Evolutionary conservation across 64 coral and sea anemone genomes (phyloP), one percentile per base, ranked within the genome.

Genomic region (Dendronephthya gigantea): DNA sequence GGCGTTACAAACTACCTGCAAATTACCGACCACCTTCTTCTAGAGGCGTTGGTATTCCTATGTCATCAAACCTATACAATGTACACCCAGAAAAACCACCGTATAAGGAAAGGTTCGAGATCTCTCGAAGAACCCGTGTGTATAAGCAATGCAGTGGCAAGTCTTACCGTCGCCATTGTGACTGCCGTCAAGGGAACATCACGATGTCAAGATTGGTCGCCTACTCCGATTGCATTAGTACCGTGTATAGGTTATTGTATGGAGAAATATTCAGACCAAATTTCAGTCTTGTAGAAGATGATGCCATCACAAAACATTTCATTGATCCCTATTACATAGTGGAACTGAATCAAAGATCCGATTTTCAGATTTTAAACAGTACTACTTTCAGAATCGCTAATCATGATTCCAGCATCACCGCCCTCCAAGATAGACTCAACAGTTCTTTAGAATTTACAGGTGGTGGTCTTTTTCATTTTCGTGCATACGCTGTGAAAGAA

Each of bases 21-120:
- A 98, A 98, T 72, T 98, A 98, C 68, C 85, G 95, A 87, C 87
- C 95, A n/a, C 92, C 95, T 56, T 98, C 95, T 29, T 85, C 90
- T 55, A 83, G 95, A n/a, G 95, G 95, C 17, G 87, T 87, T 56
- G 95, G 89, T n/a, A 93, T 98, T 81, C 95, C 95, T 48, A 83
- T 93, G 84, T 91, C 95, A 9, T 84, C 52, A 9, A 93, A 98
- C 45, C 68, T 93, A 28, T 98, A 98, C 82, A 91, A 98, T 38
- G 95, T 91, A 48, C 72, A 93, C 83, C 95, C 95, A 36, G 87
- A 91, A 41, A 89, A 91, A 69, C 92, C 92, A 19, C 95, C 85
- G 33, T 98, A 98, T 55, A 93, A 89, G 56, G 83, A 91, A 56
- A 85, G 87, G 29, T 98, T 91, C 50, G 66, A 81, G 37, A 52